Conservation (phyloP, 2,797 vertebrate species). For the Parotocinclus haroldoi region DNA sequence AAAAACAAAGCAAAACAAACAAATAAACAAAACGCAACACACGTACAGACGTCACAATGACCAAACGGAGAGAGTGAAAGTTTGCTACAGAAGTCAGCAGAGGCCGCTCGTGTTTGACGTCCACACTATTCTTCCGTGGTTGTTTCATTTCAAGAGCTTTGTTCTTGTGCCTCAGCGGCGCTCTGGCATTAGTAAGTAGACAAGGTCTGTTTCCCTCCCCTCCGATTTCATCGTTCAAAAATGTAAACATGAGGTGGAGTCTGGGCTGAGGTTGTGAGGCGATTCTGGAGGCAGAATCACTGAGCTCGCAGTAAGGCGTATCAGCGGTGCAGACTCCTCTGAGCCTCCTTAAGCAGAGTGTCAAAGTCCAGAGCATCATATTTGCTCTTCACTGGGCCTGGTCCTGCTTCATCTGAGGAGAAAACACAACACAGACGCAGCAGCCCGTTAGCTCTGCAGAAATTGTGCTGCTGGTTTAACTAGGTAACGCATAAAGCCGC, state of each 20-base stretch:
- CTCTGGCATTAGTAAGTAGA: constrained; percentile 67
- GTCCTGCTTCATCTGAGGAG: constrained; percentile 75
- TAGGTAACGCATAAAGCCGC: no score
- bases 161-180: constrained; percentile 53
- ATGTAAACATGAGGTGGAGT: constrained; percentile 99
- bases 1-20: constrained; percentile 48
- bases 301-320: constrained; percentile 71
- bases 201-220: constrained; percentile 56
- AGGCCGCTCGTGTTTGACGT: constrained; percentile 65
- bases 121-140: constrained; percentile 61
- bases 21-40: constrained; percentile 56
- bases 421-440: constrained; percentile 3
- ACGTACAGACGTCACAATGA: constrained; percentile 63
- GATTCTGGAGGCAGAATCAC: constrained; percentile 50
- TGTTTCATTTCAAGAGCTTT: constrained; percentile 82
- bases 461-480: no score
- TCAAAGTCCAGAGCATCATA: constrained; percentile 98
- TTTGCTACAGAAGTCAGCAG: constrained; percentile 63
- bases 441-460: not conserved
- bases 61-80: constrained; percentile 67
- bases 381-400: constrained; percentile 89
- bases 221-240: constrained; percentile 82
- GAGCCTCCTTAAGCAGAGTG: constrained; percentile 96
- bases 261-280: constrained; percentile 93
- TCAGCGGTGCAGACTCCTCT: constrained; percentile 96